Evolutionary conservation across 2,797 vertebrate genomes (phyloP).

Genomic region (Botia kubotai): DNA sequence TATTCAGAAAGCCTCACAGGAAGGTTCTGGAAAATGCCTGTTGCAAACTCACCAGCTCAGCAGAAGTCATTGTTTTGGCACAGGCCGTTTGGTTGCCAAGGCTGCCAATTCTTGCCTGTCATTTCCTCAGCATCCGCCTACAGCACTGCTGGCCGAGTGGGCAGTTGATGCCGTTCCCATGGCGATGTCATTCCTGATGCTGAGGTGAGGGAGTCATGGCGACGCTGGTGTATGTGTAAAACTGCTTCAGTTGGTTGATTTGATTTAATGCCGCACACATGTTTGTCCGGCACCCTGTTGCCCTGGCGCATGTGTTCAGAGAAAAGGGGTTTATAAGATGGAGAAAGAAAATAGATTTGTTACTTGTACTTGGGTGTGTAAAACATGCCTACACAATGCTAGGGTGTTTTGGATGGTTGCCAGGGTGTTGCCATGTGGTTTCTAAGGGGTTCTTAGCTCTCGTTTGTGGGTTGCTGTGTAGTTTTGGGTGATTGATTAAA

Average conservation of each 20-base stretch:
- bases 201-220: constrained; percentile 62
- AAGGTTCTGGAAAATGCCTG: neutral
- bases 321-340: constrained; percentile 25
- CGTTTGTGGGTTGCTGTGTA: neutral
- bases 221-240: constrained; percentile 50
- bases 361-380: neutral
- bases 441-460: neutral
- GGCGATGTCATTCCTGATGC: constrained; percentile 63
- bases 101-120: constrained; percentile 57
- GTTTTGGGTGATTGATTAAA: neutral
- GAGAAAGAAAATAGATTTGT: constrained; percentile 28
- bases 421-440: neutral
- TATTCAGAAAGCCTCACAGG: neutral
- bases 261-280: constrained; percentile 18
- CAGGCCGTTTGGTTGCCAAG: neutral
- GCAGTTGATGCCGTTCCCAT: constrained; percentile 64
- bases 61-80: constrained; percentile 51
- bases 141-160: constrained; percentile 33
- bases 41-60: constrained; percentile 24
- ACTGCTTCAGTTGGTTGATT: constrained; percentile 15
- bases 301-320: constrained; percentile 2
- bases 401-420: neutral
- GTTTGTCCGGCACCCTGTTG: constrained; percentile 52
- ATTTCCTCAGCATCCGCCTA: constrained; percentile 56
- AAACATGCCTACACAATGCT: neutral